Evolutionary conservation across 2,888 invertebrate genomes (phyloP).

Genomic region (Timema podura): DNA sequence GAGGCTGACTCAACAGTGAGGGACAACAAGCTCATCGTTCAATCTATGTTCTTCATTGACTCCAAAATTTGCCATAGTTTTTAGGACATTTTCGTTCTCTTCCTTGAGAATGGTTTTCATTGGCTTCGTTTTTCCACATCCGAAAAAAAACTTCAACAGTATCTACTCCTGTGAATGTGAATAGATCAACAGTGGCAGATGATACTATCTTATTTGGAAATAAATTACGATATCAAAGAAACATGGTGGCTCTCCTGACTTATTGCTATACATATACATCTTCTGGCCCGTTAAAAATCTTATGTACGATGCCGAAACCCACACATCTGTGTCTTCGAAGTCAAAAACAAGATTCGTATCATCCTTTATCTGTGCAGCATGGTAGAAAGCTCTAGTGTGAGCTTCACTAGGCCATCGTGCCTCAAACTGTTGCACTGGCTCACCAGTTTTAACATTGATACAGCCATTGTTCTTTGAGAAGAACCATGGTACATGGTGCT

Average conservation of each 20-base stretch:
- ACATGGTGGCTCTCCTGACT: not conserved
- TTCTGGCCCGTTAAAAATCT: not conserved
- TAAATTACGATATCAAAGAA: not conserved
- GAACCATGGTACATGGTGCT: no score
- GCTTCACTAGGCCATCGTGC: not conserved
- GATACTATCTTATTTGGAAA: not conserved
- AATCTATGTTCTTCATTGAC: not conserved
- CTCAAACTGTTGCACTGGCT: not conserved
- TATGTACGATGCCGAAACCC: not conserved
- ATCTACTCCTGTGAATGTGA: not conserved
- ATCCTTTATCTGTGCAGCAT: not conserved
- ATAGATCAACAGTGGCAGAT: not conserved
- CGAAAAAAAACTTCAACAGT: not conserved
- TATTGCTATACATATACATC: not conserved
- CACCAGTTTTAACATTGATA: not conserved
- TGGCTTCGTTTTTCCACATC: not conserved
- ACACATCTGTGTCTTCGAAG: conserved; percentile 6
- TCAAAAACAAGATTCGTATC: not conserved
- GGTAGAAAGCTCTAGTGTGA: not conserved
- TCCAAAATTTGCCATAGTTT: not conserved
- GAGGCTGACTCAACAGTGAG: no score
- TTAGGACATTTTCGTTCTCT: not conserved
- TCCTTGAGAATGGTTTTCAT: not conserved
- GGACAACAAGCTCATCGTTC: no score
- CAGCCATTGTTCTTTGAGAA: no score